A percentile compares a stretch with the other conserved stretches of the same genome.
Conservation (phyloP, 2,888 invertebrate species). For the Volucella bombylans region DNA sequence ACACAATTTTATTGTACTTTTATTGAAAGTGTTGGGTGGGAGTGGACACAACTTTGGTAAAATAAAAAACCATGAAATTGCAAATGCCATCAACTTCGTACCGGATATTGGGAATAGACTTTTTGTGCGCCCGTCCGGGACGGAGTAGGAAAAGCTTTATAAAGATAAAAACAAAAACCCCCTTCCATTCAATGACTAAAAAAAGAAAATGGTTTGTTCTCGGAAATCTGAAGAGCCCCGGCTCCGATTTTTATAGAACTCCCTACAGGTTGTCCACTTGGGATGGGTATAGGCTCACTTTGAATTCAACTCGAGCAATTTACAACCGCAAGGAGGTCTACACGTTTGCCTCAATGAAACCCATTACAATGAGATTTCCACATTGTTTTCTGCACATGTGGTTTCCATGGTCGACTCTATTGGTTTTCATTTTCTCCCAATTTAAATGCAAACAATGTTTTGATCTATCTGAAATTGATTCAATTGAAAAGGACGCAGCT, state of each 20-base stretch:
- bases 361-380: no score
- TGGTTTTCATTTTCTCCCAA: constrained; percentile 37
- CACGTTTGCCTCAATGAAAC: no score
- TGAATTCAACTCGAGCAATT: no score
- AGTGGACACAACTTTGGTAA: neutral
- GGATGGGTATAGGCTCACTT: neutral
- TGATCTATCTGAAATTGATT: constrained; percentile 36
- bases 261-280: neutral
- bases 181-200: neutral
- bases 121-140: neutral
- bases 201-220: neutral
- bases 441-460: constrained; percentile 67
- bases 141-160: no score
- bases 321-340: no score
- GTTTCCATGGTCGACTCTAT: neutral
- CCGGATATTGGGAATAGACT: neutral
- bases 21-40: neutral
- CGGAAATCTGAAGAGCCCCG: neutral
- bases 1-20: neutral
- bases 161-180: neutral
- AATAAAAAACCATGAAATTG: constrained; percentile 1
- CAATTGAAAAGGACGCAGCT: constrained; percentile 47
- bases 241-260: neutral
- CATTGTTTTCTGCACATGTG: no score
- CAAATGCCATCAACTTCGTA: no score